These are phyloP conservation scores for Dermolepida albohirtum DNA, from an alignment of 2,888 invertebrate species.

Conservation along the genomic window DNA sequence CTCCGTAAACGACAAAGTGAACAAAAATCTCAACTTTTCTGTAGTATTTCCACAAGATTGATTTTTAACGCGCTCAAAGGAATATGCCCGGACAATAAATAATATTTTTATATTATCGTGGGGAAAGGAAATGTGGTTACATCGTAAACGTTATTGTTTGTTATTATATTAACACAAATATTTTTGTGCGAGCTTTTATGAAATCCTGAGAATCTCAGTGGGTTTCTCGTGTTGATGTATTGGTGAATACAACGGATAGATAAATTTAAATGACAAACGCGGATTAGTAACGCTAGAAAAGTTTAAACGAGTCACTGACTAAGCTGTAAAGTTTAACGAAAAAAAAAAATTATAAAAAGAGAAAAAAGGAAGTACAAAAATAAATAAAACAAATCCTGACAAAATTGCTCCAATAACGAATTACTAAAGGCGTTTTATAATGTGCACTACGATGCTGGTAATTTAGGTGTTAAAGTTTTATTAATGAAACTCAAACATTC, in stretches of 20 bases:
- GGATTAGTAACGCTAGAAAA: constrained; percentile 36
- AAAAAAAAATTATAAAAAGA: constrained; percentile 9
- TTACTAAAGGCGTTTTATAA: neutral
- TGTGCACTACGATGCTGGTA: constrained; percentile 4
- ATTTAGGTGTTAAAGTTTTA: constrained; percentile 30
- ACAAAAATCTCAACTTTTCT: constrained; percentile 29
- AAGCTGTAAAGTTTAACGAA: constrained; percentile 22
- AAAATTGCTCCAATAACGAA: constrained; percentile 24
- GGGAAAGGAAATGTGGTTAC: constrained; percentile 3
- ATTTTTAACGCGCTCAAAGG: constrained; percentile 29
- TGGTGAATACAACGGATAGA: constrained; percentile 13
- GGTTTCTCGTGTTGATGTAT: constrained; percentile 11
- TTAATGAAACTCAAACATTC: constrained; percentile 26
- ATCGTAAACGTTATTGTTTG: constrained; percentile 25
- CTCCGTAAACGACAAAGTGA: constrained; percentile 9
- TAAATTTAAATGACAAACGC: constrained; percentile 30
- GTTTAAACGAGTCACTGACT: constrained; percentile 39
- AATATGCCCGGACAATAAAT: constrained; percentile 23
- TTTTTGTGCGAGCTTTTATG: constrained; percentile 32
- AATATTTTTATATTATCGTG: neutral
- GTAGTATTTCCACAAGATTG: constrained; percentile 39
- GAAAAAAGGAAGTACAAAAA: constrained; percentile 1
- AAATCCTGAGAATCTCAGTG: constrained; percentile 35
- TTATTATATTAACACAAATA: constrained; percentile 30
- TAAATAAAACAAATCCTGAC: constrained; percentile 27